Evolutionary conservation across 2,797 vertebrate genomes (phyloP), one percentile per base, ranked within the genome.

Genomic region (Lycodopsis pacificus): DNA sequence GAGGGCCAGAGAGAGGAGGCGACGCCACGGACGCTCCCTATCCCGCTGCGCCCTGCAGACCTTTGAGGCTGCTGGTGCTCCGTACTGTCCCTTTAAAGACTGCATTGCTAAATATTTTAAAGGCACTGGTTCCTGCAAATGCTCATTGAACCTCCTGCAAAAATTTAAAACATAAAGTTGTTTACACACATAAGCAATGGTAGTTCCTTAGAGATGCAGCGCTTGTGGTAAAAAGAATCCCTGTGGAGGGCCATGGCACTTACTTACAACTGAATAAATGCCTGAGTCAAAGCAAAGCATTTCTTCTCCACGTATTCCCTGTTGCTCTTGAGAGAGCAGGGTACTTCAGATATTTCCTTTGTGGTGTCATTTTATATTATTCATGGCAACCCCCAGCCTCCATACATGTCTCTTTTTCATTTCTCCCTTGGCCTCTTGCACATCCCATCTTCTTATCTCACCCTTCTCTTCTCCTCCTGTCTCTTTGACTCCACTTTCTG

Each of bases 341-440:
- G 32, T 84, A 66, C 80, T 81, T 88, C 65, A 81, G 86, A 91
- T 91, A 79, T 88, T 88, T 75, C 46, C 61, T 84, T 67, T 79
- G 74, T 90, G 63, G 76, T 84, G 85, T 87, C 81, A 67, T 76
- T 83, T 85, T 78, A 42, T 57, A 86, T 90, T 88, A 89, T 90
- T 88, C 85, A 87, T 72, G 59, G 71, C 46, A 69, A 73, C 57
- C 75, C 76, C 54, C 74, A 81, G 73, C 62, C 15, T 85, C 71
- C 56, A 51, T 71, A 49, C 80, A 51, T 64, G 65, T 68, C 64
- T 82, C 54, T 61, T 75, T 78, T 80, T 59, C 51, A 76, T 59
- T 83, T 42, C 67, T 86, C 69, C 46, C 53, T 65, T 81, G 78
- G 70, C 75, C 73, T 42, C 49, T 62, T 71, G n/a, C 72, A 81